phyloP scores from a whole-genome alignment of 2,113 vertebrate genomes.

The Anolis carolinensis region DNA sequence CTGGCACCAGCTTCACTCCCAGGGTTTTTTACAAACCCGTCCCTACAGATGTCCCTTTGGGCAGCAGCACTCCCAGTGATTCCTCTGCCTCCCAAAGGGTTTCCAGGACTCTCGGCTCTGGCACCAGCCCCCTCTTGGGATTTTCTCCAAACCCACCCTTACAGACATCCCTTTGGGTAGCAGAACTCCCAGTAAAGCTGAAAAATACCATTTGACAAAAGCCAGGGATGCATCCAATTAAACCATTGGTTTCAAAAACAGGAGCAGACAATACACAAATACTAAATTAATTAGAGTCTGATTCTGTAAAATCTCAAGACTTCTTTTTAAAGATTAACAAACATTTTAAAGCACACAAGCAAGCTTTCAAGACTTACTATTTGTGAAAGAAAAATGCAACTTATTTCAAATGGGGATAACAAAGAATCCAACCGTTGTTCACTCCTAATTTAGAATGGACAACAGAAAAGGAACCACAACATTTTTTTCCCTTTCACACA shows the following conservation, averaged over 20 bases:
- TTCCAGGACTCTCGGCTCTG: too few relatives aligned
- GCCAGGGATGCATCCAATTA: slow-evolving; percentile 65
- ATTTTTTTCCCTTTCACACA: accelerated
- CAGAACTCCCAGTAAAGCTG: too few relatives aligned
- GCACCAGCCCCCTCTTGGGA: too few relatives aligned
- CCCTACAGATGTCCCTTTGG: too few relatives aligned
- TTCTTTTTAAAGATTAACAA: neutral
- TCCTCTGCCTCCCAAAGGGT: too few relatives aligned
- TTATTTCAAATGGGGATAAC: neutral
- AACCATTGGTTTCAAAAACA: neutral
- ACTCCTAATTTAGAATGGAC: accelerated
- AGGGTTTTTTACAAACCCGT: too few relatives aligned
- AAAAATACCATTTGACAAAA: slow-evolving; percentile 51
- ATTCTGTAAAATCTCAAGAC: neutral
- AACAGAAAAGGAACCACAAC: accelerated
- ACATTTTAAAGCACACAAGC: neutral
- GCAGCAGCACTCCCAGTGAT: too few relatives aligned
- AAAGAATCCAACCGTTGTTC: neutral
- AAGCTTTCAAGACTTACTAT: neutral
- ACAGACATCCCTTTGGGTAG: too few relatives aligned
- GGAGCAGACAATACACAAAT: neutral
- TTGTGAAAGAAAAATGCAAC: neutral
- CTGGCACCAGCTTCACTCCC: too few relatives aligned
- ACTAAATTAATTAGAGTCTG: neutral
- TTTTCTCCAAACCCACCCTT: too few relatives aligned